These are phyloP conservation scores for Clupea harengus DNA, from an alignment of 2,113 vertebrate genomes.

Conservation along the genomic window DNA sequence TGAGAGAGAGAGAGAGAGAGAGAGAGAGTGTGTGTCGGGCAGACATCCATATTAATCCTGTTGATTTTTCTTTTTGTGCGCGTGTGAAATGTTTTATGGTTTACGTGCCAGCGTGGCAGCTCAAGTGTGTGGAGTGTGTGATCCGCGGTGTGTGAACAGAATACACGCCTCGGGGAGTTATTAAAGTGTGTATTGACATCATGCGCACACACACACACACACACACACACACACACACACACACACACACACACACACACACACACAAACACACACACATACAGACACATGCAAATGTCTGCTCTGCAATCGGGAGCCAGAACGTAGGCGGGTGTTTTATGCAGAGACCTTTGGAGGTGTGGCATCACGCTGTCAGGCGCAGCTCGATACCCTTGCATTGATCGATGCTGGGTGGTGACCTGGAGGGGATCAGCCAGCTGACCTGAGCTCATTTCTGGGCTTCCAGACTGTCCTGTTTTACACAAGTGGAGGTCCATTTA, in stretches of 20 bases:
- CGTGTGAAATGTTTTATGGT: too few relatives aligned
- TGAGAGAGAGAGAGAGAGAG: too few relatives aligned
- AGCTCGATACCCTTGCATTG: too few relatives aligned
- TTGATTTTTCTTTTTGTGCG: too few relatives aligned
- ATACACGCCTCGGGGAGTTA: too few relatives aligned
- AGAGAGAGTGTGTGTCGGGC: too few relatives aligned
- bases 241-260: background rate
- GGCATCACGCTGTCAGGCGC: background rate
- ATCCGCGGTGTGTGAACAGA: too few relatives aligned
- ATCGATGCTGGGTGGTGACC: too few relatives aligned
- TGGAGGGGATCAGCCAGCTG: background rate
- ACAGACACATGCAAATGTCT: background rate
- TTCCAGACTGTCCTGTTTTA: background rate
- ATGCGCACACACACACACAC: background rate
- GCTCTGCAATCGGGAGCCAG: background rate
- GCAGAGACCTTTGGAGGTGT: background rate
- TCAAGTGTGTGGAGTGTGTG: too few relatives aligned
- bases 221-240: background rate
- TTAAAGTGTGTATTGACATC: background rate
- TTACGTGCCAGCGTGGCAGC: too few relatives aligned
- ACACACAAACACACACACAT: background rate
- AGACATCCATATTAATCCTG: too few relatives aligned
- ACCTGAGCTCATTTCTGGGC: background rate
- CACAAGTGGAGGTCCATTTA: background rate
- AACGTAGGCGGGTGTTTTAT: background rate